phyloP scores from a whole-genome alignment of 1,140 invertebrate species.

The Trachymyrmex cornetzi region DNA sequence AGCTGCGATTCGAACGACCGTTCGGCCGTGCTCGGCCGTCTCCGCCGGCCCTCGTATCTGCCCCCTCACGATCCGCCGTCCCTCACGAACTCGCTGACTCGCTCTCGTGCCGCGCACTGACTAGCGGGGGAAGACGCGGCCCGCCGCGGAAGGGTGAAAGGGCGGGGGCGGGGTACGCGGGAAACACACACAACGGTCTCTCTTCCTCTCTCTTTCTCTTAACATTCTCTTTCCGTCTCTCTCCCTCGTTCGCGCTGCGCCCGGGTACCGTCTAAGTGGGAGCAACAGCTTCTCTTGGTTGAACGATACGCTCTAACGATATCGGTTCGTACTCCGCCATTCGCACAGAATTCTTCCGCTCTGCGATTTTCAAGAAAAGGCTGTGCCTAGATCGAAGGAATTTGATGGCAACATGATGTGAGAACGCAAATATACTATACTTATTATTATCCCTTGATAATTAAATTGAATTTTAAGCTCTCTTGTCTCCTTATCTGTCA shows the following conservation, averaged over 20 bases:
- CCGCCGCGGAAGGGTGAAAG: slow-evolving; percentile 12
- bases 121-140: slow-evolving; percentile 65
- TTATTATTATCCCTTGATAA: no score
- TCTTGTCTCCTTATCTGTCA: neutral
- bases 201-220: slow-evolving; percentile 44
- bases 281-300: slow-evolving; percentile 55
- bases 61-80: slow-evolving; percentile 74
- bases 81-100: no score
- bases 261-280: slow-evolving; percentile 23
- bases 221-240: neutral
- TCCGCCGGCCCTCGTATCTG: slow-evolving; percentile 78
- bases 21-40: slow-evolving; percentile 83
- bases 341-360: neutral
- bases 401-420: neutral
- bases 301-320: slow-evolving; percentile 30
- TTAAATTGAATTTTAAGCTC: neutral
- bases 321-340: slow-evolving; percentile 6
- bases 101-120: slow-evolving; percentile 50
- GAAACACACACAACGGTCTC: slow-evolving; percentile 11
- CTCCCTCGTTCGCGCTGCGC: neutral
- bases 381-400: neutral
- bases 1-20: slow-evolving; percentile 84
- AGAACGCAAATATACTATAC: neutral
- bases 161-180: slow-evolving; percentile 42
- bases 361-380: slow-evolving; percentile 1